Evolutionary conservation across 2,888 invertebrate genomes (phyloP), one percentile per base, ranked within the genome.

Genomic region (Scaptomyza cyrtandrae): DNA sequence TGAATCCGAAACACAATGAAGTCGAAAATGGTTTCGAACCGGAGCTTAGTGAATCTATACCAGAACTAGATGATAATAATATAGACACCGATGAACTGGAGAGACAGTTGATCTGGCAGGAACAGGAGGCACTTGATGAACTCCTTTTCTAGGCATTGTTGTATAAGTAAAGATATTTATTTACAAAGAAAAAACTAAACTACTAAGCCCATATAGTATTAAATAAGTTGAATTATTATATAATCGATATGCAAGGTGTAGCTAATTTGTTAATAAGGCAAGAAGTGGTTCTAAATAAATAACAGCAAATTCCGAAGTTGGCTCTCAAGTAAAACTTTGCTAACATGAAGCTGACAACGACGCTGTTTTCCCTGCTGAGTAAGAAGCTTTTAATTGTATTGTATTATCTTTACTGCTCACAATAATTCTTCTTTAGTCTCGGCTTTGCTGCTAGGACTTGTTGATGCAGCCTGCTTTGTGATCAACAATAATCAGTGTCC

Each of bases 401-500:
- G 9, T 14, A 6, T 14, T 14, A 6, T n/a, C 14, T 9, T 27
- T 6, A 1, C 27, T 6, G n/a, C n/a, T 45, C 27, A 10, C 2
- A 9, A n/a, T n/a, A 19, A 24, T 9, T 24, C 24, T 44, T 1
- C 13, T 1, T 19, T 44, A 84, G 84, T 50, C 39, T 11, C 43
- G 10, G n/a, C 3, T 5, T 6, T 2, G 85, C 56, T 86, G 27
- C 13, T 64, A 43, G 89, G 84, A 0, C 43, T 89, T 3, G 45
- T 86, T 7, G 80, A 90, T 86, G 79, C 90, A 0, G 64, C 80
- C 16, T 81, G 86, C 49, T 77, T 81, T n/a, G 77, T 77, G 10
- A 69, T 58, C 6, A 49, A 11, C 10, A 50, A 5, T 4, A 49
- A 24, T 31, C 74, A 48, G 7, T 95, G 95, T 86, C 95, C 95